These are phyloP conservation scores for Drosophila borealis DNA, from an alignment of 2,888 invertebrate genomes.

Conservation along the genomic window DNA sequence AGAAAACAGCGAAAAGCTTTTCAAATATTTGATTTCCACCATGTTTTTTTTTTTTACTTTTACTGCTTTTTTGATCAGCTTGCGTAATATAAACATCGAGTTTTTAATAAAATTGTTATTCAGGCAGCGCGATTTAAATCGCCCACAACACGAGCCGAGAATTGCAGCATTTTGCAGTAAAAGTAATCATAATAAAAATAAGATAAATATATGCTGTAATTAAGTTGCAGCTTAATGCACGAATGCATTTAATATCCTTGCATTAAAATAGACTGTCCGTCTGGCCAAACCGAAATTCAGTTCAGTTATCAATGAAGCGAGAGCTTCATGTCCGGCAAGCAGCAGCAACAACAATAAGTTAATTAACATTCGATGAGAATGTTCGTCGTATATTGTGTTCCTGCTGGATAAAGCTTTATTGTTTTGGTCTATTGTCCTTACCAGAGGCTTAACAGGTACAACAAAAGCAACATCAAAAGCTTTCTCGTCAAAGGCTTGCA, in stretches of 20 bases:
- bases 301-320: constrained; percentile 2
- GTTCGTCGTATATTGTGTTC: neutral
- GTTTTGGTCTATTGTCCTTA: constrained; percentile 2
- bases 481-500: too few relatives aligned
- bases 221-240: constrained; percentile 54
- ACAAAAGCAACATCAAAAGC: too few relatives aligned
- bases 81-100: constrained; percentile 36
- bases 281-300: constrained; percentile 1
- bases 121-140: constrained; percentile 17
- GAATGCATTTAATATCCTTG: constrained; percentile 55
- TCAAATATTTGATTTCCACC: constrained; percentile 15
- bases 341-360: constrained; percentile 19
- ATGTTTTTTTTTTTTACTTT: constrained; percentile 6
- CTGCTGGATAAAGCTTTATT: constrained; percentile 12
- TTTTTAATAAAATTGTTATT: constrained; percentile 49
- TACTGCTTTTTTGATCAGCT: constrained; percentile 12
- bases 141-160: constrained; percentile 7
- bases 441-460: too few relatives aligned
- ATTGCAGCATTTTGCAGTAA: constrained; percentile 12
- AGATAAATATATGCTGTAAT: constrained; percentile 36
- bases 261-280: constrained; percentile 22
- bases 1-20: constrained; percentile 30
- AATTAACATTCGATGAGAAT: constrained; percentile 27
- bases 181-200: constrained; percentile 34
- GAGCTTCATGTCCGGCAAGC: constrained; percentile 4